These are phyloP conservation scores for Dicranocentrus wangi DNA, from an alignment of 2,888 invertebrate genomes.

Conservation along the genomic window DNA sequence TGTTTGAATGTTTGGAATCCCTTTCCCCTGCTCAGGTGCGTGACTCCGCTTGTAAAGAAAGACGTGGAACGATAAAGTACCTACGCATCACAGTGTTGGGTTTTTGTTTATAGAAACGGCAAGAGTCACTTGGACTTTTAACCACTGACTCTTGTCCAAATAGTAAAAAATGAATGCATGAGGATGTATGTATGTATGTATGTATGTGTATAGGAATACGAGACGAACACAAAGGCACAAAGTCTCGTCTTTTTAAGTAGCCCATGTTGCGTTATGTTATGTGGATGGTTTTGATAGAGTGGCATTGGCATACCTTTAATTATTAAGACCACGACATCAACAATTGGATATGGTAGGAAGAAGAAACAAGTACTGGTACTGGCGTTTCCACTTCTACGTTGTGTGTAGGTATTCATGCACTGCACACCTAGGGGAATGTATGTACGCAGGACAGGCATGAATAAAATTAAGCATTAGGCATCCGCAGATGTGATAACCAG, in stretches of 20 bases:
- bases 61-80: neutral
- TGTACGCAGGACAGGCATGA: too few relatives aligned
- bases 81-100: neutral
- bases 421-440: too few relatives aligned
- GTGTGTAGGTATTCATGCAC: neutral
- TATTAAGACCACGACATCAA: neutral
- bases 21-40: neutral
- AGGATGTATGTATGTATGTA: neutral
- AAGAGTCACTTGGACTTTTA: neutral
- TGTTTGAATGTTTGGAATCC: too few relatives aligned
- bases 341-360: neutral
- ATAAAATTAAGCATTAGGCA: too few relatives aligned
- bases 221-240: neutral
- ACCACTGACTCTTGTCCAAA: neutral
- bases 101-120: neutral
- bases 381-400: neutral
- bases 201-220: neutral
- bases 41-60: neutral
- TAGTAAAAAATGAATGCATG: neutral
- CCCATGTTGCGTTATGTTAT: neutral
- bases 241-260: neutral
- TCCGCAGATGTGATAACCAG: too few relatives aligned
- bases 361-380: neutral
- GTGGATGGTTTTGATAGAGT: neutral
- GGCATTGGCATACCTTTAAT: neutral